Base-by-base conservation (phyloP, 2,797 vertebrate species). In the Rhynchotus rufescens region DNA sequence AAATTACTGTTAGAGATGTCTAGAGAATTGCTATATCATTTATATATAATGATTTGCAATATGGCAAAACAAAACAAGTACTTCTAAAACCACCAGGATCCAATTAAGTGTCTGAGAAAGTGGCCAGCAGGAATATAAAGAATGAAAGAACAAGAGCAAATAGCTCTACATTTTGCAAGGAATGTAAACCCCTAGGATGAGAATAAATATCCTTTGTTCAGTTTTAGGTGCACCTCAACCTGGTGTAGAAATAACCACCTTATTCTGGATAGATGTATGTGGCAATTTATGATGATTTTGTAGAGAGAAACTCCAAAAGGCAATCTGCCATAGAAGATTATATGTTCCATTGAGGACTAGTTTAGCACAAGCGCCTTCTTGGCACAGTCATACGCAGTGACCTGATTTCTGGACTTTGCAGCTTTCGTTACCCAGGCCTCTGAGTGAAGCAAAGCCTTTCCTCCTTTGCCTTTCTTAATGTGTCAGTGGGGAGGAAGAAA, bases 31-130 rank as follows among this genome's bases (percentile, higher is more conserved):
- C 6, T 77, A 67, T 91, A 54, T 88, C 81, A 88, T 92, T 90
- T 80, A 56, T 40, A 16, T 60, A 22, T 40, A 64, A 26, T 40
- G 12, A 49, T 20, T n/a, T 88, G 22, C 30, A 78, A 12, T 72
- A 83, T 25, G 47, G 85, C 76, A 80, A 91, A 93, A 62, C 44
- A 80, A 92, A 89, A 73, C 32, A 95, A 94, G 84, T 32, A 26
- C 34, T 91, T 88, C 84, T 19, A 86, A 88, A 92, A 75, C 4
- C 15, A 67, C 44, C 15, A 88, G 84, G 69, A 91, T 92, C 21
- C 62, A 93, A 90, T 73, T 78, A 93, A 76, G 14, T 44, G 34
- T 73, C 44, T 83, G 47, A 34, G 78, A 87, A 88, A 28, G 13
- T 8, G 16, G n/a, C 22, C 51, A 86, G 30, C 8, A 78, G 19